Base-by-base conservation (phyloP, 1,140 invertebrate genomes). In the Spodoptera frugiperda region DNA sequence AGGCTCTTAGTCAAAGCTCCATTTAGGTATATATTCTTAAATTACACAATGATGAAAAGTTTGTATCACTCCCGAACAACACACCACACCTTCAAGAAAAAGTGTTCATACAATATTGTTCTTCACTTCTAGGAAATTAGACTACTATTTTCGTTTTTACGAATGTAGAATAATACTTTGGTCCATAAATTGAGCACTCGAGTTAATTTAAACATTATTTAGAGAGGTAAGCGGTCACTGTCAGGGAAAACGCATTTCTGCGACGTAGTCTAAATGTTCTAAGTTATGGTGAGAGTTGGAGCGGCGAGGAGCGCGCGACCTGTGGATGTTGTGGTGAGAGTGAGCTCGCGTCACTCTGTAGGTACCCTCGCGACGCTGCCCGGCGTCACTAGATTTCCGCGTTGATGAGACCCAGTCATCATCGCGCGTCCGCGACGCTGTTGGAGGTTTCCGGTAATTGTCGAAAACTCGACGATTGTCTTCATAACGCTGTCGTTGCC, bases 181-280 rank as follows among this genome's bases (percentile, higher is more conserved):
- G 90, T 93, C 89, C 90, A 88, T 85, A 91, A 79, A 89, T 93
- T 93, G 91, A 93, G 91, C 91, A 93, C 88, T 84, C 81, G 79
- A 82, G 83, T 89, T 80, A 85, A 81, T 77, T 85, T 81, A 83
- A 86, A 81, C 81, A 82, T 54, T 78, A 33, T 74, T 80, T 79
- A 82, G 57, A 79, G 79, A 87, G 82, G 78, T 67, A 77, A 55
- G 76, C 1, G 77, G 80, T 88, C 82, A 86, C 53, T 88, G 85
- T 95, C 92, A 95, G 92, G 95, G 95, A 91, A 95, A 96, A 72
- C 95, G 93, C 91, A 95, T 94, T 89, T 96, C 95, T 46, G 95
- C 95, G 11, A 96, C 93, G 82, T 95, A 96, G 76, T 95, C 93
- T 82, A 94, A 92, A 87, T 95, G 94, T 78, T 95, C 91, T 44